Evolutionary conservation across 2,113 vertebrate genomes (phyloP).

Genomic region (Saccopteryx leptura): DNA sequence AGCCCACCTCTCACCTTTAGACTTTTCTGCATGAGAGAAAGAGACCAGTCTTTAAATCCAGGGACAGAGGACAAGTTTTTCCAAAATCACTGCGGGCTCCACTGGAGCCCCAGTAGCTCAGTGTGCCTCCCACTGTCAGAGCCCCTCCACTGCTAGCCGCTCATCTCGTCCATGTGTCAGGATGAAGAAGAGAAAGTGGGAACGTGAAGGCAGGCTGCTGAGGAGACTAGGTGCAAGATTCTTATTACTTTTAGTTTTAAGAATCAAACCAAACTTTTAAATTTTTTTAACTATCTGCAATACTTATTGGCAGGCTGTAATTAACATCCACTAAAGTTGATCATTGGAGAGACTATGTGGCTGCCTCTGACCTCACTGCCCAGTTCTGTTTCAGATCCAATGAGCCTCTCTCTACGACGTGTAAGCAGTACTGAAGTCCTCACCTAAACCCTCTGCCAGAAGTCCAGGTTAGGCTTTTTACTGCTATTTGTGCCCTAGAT

Average conservation of each 20-base stretch:
- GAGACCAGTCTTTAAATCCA: not conserved
- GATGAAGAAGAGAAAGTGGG: not conserved
- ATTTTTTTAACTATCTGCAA: not conserved
- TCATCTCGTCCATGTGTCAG: not conserved
- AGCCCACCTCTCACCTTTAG: not conserved
- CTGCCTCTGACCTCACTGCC: not conserved
- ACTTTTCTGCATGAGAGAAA: not conserved
- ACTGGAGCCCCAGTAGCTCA: not conserved
- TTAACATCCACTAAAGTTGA: not conserved
- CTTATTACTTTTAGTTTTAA: not conserved
- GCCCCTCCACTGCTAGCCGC: too few relatives aligned
- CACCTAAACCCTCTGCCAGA: slow-evolving; percentile 29
- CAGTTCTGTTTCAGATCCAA: slow-evolving; percentile 17
- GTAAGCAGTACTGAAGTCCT: not conserved
- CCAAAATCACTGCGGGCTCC: not conserved
- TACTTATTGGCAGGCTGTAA: not conserved
- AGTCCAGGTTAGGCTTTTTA: slow-evolving; percentile 50
- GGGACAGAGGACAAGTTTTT: not conserved
- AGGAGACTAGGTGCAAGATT: not conserved
- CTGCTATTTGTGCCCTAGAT: slow-evolving; percentile 66
- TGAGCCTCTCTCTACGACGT: not conserved
- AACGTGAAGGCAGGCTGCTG: not conserved
- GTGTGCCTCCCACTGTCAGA: not conserved
- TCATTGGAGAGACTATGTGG: not conserved
- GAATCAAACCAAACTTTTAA: slow-evolving; percentile 30